A percentile compares a stretch with the other conserved stretches of the same genome.
phyloP scores from a whole-genome alignment of 2,888 invertebrate species.

The Sinodicranocentrus sp. region DNA sequence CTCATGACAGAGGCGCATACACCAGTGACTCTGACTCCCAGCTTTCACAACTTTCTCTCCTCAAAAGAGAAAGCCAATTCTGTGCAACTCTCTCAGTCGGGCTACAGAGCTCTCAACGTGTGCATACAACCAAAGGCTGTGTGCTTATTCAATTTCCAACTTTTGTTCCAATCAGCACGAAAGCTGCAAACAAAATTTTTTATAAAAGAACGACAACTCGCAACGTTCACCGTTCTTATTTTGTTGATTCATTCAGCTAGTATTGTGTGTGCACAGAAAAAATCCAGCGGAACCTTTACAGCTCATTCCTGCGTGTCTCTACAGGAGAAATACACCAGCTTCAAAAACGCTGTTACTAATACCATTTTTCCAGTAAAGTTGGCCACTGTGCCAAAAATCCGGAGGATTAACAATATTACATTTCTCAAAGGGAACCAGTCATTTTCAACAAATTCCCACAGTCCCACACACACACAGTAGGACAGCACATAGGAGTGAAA shows the following conservation, averaged over 20 bases:
- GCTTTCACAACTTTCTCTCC: slow-evolving; percentile 19
- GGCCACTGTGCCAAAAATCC: slow-evolving; percentile 45
- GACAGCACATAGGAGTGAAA: not conserved
- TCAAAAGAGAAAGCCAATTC: slow-evolving; percentile 45
- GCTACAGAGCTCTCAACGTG: slow-evolving; percentile 52
- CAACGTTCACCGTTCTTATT: no score
- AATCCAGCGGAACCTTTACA: no score
- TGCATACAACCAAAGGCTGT: not conserved
- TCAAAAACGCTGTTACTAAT: not conserved
- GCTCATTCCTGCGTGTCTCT: no score
- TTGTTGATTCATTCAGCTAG: no score
- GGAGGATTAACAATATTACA: slow-evolving; percentile 21
- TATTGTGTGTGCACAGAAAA: no score
- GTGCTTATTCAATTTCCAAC: no score
- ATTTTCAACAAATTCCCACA: slow-evolving; percentile 19
- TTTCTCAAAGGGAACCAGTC: slow-evolving; percentile 27
- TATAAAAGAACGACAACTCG: no score
- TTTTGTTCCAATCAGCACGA: no score
- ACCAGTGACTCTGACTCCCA: no score
- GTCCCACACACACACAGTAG: not conserved
- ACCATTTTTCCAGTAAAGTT: slow-evolving; percentile 15
- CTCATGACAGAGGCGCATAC: no score
- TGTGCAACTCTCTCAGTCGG: slow-evolving; percentile 35
- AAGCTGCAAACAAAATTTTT: no score
- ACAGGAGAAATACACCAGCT: no score